phyloP scores from a whole-genome alignment of 2,113 vertebrate genomes.

The Chionomys nivalis region DNA sequence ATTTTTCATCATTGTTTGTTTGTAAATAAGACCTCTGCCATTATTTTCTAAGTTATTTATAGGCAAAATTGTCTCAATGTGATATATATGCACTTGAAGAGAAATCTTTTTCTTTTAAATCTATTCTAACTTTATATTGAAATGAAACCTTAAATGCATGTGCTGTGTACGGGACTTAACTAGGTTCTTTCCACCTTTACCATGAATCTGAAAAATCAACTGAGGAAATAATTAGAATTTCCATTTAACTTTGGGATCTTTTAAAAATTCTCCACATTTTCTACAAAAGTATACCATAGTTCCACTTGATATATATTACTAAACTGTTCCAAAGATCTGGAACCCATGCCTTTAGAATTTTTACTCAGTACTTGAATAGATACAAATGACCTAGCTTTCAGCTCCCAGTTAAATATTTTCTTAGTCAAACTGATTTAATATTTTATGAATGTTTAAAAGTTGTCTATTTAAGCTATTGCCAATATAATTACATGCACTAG shows the following conservation, averaged over 20 bases:
- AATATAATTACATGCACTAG: not conserved
- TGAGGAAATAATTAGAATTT: conserved; percentile 67
- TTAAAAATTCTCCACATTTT: not conserved
- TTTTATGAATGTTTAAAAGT: conserved; percentile 18
- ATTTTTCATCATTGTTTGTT: not conserved
- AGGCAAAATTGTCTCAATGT: not conserved
- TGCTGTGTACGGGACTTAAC: conserved; percentile 15
- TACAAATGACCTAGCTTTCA: not conserved
- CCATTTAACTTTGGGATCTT: conserved; percentile 27
- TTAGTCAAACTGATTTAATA: conserved; percentile 20
- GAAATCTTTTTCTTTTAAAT: conserved; percentile 44
- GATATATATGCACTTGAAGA: not conserved
- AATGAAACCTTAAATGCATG: conserved; percentile 48
- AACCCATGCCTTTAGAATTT: conserved; percentile 11
- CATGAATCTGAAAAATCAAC: conserved; percentile 57
- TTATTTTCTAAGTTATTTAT: conserved; percentile 37
- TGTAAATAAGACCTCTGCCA: conserved; percentile 2
- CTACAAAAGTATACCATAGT: not conserved
- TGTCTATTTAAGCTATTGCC: not conserved
- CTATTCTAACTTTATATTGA: conserved; percentile 15
- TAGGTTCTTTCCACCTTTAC: conserved; percentile 6
- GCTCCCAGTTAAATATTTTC: conserved; percentile 34
- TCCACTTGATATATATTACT: conserved; percentile 41
- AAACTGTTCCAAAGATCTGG: conserved; percentile 23
- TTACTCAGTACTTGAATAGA: not conserved